Evolutionary conservation across 2,113 vertebrate genomes (phyloP), one percentile per base, ranked within the genome.

Genomic region (Procavia capensis): DNA sequence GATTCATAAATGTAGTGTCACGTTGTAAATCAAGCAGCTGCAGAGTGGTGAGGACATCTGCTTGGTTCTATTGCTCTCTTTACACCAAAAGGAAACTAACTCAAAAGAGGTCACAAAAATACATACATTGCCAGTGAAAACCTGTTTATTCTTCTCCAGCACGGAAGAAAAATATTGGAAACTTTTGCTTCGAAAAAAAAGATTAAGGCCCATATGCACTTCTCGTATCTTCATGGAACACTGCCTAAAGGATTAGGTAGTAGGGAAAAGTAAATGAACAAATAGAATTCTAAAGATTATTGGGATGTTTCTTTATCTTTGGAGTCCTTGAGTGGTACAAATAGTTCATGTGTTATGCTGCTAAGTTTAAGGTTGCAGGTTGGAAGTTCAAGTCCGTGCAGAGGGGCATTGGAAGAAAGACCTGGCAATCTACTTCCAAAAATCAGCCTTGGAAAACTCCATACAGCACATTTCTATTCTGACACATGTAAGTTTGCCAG

Each of bases 11-110:
- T 47, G 72, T 6, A 0, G 45, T 7, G 14, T 91, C 85, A 97
- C 85, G 0, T 72, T 87, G 80, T 96, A 96, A 98, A 96, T 87
- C 75, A 98, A 82, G 5, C 29, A 0, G 0, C 68, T 94, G 80
- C 59, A 64, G 97, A 96, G 66, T 39, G 19, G 75, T 84, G 59
- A 50, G 24, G 0, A 2, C 75, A 79, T 88, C 59, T 47, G 75
- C n/a, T 83, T 64, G 29, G 91, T n/a, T 50, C 89, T 88, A 57
- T 43, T 1, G 0, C 64, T 97, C 76, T 70, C 83, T 89, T 96
- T 63, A 9, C 0, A 36, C 31, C 0, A 0, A 92, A 93, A 61
- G 79, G 78, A 97, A 95, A 50, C 0, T 1, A 88, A 66, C 43
- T 97, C 57, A 91, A 63, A 92, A 84, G 87, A 68, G 34, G 57